Conservation (phyloP, 2,888 invertebrate species). For the Empis stercorea region DNA sequence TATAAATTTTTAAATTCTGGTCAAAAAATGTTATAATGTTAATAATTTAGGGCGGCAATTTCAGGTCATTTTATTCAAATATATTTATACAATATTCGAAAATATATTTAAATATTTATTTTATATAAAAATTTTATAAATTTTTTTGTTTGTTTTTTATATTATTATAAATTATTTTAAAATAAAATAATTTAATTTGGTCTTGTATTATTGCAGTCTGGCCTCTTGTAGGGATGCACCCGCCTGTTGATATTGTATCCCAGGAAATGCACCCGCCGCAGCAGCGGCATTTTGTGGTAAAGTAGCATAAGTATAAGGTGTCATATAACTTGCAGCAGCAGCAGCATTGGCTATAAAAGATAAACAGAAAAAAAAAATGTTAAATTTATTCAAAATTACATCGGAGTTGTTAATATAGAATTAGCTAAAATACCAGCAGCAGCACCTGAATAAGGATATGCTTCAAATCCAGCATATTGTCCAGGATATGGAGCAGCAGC, state of each 20-base stretch:
- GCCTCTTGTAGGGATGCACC: slow-evolving; percentile 19
- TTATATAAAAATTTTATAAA: not conserved
- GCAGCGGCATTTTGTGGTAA: slow-evolving; percentile 16
- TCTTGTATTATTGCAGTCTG: slow-evolving; percentile 18
- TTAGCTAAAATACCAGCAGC: slow-evolving; percentile 12
- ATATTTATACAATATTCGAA: not conserved
- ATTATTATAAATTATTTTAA: slow-evolving; percentile 1
- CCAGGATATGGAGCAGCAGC: slow-evolving; percentile 18
- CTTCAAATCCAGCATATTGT: slow-evolving; percentile 18
- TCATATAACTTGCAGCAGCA: slow-evolving; percentile 18
- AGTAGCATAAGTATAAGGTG: slow-evolving; percentile 18
- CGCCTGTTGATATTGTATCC: slow-evolving; percentile 16
- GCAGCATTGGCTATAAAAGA: slow-evolving; percentile 5
- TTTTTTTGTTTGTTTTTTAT: not conserved
- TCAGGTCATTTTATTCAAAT: not conserved
- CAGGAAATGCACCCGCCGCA: slow-evolving; percentile 15
- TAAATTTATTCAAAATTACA: not conserved
- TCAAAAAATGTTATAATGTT: not conserved
- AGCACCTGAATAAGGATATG: slow-evolving; percentile 17
- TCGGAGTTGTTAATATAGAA: not conserved
- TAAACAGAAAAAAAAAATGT: not conserved
- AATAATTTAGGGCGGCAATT: too few species aligned
- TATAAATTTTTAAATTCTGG: not conserved
- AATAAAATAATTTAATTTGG: slow-evolving; percentile 7
- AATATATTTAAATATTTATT: not conserved